phyloP scores from a whole-genome alignment of 2,888 invertebrate genomes.

The Dolichomitus sp. region DNA sequence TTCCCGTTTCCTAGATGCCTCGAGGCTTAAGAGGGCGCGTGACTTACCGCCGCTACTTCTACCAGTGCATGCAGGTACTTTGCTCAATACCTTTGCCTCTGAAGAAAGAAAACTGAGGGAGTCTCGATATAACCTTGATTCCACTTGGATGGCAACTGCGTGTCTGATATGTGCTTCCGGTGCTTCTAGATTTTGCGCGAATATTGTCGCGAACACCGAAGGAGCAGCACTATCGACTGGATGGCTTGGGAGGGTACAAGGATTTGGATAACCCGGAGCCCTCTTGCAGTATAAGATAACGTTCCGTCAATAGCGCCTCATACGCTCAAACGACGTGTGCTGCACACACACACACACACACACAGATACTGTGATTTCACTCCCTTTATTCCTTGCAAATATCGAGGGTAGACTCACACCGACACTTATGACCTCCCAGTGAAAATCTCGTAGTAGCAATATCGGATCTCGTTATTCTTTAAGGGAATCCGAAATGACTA shows the following conservation, averaged over 20 bases:
- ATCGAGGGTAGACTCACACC: not conserved
- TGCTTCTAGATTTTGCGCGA: slow-evolving; percentile 49
- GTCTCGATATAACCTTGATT: slow-evolving; percentile 43
- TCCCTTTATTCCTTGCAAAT: slow-evolving; percentile 26
- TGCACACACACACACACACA: not conserved
- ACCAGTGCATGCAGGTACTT: slow-evolving; percentile 36
- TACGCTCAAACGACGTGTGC: slow-evolving; percentile 52
- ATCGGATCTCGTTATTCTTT: slow-evolving; percentile 65
- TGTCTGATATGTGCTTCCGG: slow-evolving; percentile 45
- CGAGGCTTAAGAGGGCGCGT: not conserved
- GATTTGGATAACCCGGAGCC: slow-evolving; percentile 53
- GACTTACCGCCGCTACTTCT: slow-evolving; percentile 8
- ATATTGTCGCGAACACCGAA: slow-evolving; percentile 46
- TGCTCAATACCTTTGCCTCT: slow-evolving; percentile 9
- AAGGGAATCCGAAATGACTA: slow-evolving; percentile 12
- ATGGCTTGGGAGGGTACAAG: slow-evolving; percentile 26
- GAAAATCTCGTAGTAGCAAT: slow-evolving; percentile 52
- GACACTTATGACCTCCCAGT: slow-evolving; percentile 11
- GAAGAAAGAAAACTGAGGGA: slow-evolving; percentile 14
- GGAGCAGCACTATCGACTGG: slow-evolving; percentile 29
- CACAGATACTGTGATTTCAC: slow-evolving; percentile 22
- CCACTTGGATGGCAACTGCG: slow-evolving; percentile 47
- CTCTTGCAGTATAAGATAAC: slow-evolving; percentile 56
- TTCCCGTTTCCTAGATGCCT: slow-evolving; percentile 31
- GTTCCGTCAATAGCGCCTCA: slow-evolving; percentile 61